Evolutionary conservation across 92 coral and sea anemone species (phyloP).

Genomic region (Parazoanthus atlanticus): DNA sequence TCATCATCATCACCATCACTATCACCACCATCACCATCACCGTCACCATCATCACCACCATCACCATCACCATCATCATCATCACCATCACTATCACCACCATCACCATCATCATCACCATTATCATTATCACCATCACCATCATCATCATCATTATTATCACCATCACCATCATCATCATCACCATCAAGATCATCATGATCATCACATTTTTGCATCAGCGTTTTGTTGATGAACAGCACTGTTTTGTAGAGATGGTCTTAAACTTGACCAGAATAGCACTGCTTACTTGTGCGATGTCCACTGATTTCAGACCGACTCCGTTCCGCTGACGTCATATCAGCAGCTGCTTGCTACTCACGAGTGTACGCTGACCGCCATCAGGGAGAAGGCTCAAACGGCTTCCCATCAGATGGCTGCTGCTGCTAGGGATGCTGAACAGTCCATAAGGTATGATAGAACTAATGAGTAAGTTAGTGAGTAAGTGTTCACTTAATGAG

Average conservation of each 20-base stretch:
- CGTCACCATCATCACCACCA: too few relatives aligned
- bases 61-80: too few relatives aligned
- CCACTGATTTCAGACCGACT: constrained; percentile 64
- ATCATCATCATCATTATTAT: too few relatives aligned
- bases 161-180: too few relatives aligned
- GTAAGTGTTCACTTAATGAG: not conserved
- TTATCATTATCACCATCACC: too few relatives aligned
- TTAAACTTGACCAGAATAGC: not conserved
- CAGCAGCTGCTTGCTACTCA: constrained; percentile 85
- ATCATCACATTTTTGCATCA: too few relatives aligned
- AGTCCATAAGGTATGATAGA: constrained; percentile 73
- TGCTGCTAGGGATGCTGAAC: constrained; percentile 91
- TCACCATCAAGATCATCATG: too few relatives aligned
- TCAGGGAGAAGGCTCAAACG: constrained; percentile 83
- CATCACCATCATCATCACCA: too few relatives aligned
- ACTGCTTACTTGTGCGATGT: not conserved
- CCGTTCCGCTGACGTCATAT: constrained; percentile 89
- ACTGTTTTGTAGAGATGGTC: not conserved
- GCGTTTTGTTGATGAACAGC: not conserved
- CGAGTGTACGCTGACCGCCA: constrained; percentile 73
- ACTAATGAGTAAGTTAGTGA: not conserved
- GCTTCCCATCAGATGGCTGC: constrained; percentile 89
- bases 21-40: too few relatives aligned
- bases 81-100: too few relatives aligned
- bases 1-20: too few relatives aligned